Evolutionary conservation across 2,888 invertebrate species (phyloP).

Genomic region (Drosophila parthenogenetica): DNA sequence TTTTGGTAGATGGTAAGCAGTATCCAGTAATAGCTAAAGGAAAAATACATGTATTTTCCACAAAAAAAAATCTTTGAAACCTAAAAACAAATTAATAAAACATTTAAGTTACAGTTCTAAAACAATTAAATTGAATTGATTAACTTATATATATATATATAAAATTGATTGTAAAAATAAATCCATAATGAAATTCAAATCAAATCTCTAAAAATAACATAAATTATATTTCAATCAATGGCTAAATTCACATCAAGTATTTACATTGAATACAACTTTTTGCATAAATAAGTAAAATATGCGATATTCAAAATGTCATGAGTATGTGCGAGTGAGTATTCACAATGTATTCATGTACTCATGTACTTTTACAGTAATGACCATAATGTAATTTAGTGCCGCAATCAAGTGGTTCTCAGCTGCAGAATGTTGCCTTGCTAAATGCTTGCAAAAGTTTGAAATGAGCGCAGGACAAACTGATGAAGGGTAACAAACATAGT

Average conservation of each 20-base stretch:
- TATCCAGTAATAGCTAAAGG: too few relatives aligned
- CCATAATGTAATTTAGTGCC: slow-evolving; percentile 74
- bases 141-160: background rate
- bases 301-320: background rate
- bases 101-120: background rate
- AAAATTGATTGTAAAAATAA: background rate
- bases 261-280: slow-evolving; percentile 1
- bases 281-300: slow-evolving; percentile 14
- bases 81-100: too few relatives aligned
- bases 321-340: slow-evolving; percentile 10
- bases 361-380: slow-evolving; percentile 51
- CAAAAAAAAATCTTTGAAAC: too few relatives aligned
- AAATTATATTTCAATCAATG: background rate
- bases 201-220: background rate
- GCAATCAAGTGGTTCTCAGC: slow-evolving; percentile 73
- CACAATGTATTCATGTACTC: slow-evolving; percentile 14
- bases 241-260: background rate
- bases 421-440: slow-evolving; percentile 51
- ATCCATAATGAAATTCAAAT: background rate
- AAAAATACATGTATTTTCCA: too few relatives aligned
- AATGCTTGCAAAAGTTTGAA: slow-evolving; percentile 59
- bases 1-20: too few relatives aligned
- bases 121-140: background rate
- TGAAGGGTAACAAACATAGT: slow-evolving; percentile 48
- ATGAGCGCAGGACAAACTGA: slow-evolving; percentile 50